Base-by-base conservation (phyloP, 1,140 invertebrate genomes). In the Drosophila pachea region DNA sequence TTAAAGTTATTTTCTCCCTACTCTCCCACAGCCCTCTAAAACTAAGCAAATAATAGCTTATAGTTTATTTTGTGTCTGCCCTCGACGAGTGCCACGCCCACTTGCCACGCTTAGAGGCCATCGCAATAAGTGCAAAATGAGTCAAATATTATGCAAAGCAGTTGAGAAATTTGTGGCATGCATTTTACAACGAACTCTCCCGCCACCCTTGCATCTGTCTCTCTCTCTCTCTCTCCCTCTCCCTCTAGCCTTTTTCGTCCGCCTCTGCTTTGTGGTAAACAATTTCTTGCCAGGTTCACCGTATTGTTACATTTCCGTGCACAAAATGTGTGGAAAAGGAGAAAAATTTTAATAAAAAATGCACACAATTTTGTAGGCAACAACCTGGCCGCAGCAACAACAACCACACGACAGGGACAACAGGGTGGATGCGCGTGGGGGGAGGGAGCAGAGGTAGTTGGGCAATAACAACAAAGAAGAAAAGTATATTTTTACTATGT, bases 301-400 rank as follows among this genome's bases (percentile, higher is more conserved):
- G 59, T 77, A 72, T 82, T 83, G 78, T 72, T 78, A 81, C 78
- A 75, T 73, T 82, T 82, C 64, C 78, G 78, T 78, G 75, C 79
- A 69, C 45, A 53, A 83, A 82, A 78, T 84, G 62, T 78, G 65
- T 35, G 6, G 32, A 16, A 35, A 43, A 58, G 71, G 58, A 42
- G 52, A 61, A 73, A 68, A 61, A 65, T 61, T 83, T 83, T 64
- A 64, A 64, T 75, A 73, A 83, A 84, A 83, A 84, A 78, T 83
- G 73, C 75, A 73, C 66, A 83, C 79, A 76, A 78, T 84, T 83
- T 83, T 78, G 74, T 69, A 83, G 74, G 58, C 56, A 55, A 59
- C 74, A 71, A 73, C 71, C 74, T 82, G 74, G 67, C 71, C 73
- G 58, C 50, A 64, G 52, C 58, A 71, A 72, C 65, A 65, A 66